Evolutionary conservation across 2,797 vertebrate species (phyloP).

Genomic region (Spinibarbus caldwelli): DNA sequence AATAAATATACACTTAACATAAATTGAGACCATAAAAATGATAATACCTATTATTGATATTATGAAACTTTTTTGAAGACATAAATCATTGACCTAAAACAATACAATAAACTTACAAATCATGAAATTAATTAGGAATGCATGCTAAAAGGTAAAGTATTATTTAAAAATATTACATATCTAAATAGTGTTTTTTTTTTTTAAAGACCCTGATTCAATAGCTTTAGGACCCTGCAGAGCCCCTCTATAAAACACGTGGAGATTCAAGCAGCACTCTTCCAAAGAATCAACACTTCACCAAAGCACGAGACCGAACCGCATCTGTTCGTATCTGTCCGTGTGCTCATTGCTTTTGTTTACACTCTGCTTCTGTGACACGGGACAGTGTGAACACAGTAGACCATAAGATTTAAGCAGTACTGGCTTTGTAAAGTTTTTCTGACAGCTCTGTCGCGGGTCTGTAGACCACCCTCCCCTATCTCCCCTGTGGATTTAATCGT

Average conservation of each 20-base stretch:
- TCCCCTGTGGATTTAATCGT: slow-evolving; percentile 51
- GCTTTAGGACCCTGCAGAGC: slow-evolving; percentile 43
- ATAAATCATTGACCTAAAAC: neutral
- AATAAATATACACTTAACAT: neutral
- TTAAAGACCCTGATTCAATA: neutral
- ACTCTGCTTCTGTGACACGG: neutral
- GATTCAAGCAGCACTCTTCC: slow-evolving; percentile 14
- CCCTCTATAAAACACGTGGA: slow-evolving; percentile 26
- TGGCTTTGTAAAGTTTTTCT: slow-evolving; percentile 49
- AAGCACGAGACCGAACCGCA: slow-evolving; percentile 1
- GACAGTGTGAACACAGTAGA: neutral
- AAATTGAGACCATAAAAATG: too few species aligned
- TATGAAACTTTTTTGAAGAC: neutral
- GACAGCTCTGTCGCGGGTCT: slow-evolving; percentile 27
- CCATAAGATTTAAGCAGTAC: slow-evolving; percentile 20
- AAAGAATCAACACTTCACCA: slow-evolving; percentile 32
- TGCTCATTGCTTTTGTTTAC: neutral
- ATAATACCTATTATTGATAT: neutral
- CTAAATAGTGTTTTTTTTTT: neutral
- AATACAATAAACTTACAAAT: neutral
- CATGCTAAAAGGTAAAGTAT: neutral
- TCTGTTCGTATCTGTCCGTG: neutral
- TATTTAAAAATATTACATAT: neutral
- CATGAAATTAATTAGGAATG: neutral
- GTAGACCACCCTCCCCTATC: slow-evolving; percentile 34